Evolutionary conservation across 2,888 invertebrate genomes (phyloP).

Genomic region (Slavum lentiscoides): DNA sequence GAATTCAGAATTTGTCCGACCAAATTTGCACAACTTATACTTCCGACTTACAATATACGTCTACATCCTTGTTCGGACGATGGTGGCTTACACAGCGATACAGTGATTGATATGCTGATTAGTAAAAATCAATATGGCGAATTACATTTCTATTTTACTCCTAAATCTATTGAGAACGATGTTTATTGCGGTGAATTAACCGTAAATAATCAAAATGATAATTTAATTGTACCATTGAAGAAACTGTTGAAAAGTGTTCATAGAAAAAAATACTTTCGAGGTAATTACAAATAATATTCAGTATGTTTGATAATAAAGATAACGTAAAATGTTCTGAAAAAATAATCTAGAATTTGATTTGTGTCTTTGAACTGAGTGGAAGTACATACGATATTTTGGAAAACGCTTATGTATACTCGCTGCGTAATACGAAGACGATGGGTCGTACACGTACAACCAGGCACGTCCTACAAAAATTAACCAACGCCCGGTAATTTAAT

Average conservation of each 20-base stretch:
- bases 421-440: too few species aligned
- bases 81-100: background rate
- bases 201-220: background rate
- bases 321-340: background rate
- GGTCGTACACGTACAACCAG: too few species aligned
- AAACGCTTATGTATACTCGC: background rate
- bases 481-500: too few species aligned
- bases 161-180: background rate
- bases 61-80: background rate
- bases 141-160: constrained; percentile 23
- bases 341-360: too few species aligned
- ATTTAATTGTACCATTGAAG: constrained; percentile 4
- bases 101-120: constrained; percentile 1
- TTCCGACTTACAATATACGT: constrained; percentile 18
- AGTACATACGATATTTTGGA: too few species aligned
- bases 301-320: background rate
- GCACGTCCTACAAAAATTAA: too few species aligned
- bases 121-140: constrained; percentile 11
- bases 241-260: constrained; percentile 3
- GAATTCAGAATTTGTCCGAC: constrained; percentile 13
- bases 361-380: too few species aligned
- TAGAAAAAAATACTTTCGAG: constrained; percentile 1
- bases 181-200: constrained; percentile 1
- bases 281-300: constrained; percentile 12
- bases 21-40: background rate